A percentile compares a stretch with the other conserved stretches of the same genome.
Evolutionary conservation across 2,113 vertebrate species (phyloP).

Genomic region (Xiphias gladius): DNA sequence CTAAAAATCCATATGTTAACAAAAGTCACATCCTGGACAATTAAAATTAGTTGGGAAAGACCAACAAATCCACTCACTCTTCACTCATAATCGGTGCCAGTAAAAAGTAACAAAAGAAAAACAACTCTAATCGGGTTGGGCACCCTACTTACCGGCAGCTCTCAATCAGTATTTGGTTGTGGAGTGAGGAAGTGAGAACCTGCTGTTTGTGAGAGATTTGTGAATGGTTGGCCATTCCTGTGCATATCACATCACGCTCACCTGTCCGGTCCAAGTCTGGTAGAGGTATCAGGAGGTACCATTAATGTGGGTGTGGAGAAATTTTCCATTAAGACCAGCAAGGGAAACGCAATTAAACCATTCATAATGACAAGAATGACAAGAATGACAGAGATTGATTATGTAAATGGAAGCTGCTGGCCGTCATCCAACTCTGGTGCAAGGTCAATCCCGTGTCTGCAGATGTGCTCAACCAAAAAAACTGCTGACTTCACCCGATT

Average conservation of each 20-base stretch:
- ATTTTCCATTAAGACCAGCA: background rate
- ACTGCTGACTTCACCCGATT: slow-evolving; percentile 60
- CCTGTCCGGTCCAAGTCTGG: background rate
- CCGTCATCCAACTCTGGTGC: background rate
- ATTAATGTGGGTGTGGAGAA: background rate
- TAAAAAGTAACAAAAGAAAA: background rate
- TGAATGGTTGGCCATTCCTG: background rate
- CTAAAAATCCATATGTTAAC: too few relatives aligned
- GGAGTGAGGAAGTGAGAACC: slow-evolving; percentile 50
- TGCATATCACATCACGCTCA: background rate
- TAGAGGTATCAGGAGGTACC: slow-evolving; percentile 4
- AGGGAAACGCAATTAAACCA: background rate
- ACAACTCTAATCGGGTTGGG: background rate
- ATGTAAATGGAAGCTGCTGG: background rate
- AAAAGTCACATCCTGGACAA: background rate
- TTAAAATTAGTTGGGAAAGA: background rate
- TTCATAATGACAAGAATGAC: fast-evolving
- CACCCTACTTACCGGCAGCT: background rate
- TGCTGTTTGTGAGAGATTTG: background rate
- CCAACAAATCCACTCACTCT: background rate
- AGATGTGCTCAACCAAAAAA: slow-evolving; percentile 50
- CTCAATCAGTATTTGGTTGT: background rate
- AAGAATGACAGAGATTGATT: background rate
- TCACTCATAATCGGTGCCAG: background rate
- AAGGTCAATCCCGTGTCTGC: slow-evolving; percentile 41